Percentiles rank a stretch among this genome's conserved stretches.
Evolutionary conservation across 2,797 vertebrate species (phyloP).

Genomic region (Epinephelus coioides): DNA sequence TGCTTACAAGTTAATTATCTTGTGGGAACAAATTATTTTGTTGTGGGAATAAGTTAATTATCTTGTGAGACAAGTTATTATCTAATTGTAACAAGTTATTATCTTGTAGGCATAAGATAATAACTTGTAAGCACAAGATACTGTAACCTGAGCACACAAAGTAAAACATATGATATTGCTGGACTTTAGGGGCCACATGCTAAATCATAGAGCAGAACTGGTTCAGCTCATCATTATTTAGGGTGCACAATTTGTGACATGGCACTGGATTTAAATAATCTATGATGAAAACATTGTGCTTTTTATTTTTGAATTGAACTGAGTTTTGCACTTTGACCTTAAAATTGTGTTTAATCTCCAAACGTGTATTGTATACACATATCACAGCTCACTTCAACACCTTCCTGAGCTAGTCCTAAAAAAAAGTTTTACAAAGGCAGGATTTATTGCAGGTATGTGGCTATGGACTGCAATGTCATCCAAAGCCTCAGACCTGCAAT

Average conservation of each 20-base stretch:
- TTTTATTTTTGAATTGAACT: background rate
- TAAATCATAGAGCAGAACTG: too few relatives aligned
- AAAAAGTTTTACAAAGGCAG: background rate
- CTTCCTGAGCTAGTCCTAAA: background rate
- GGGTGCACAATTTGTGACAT: background rate
- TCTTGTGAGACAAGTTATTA: too few relatives aligned
- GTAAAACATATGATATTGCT: too few relatives aligned
- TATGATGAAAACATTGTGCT: background rate
- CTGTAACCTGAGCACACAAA: too few relatives aligned
- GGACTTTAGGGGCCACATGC: too few relatives aligned
- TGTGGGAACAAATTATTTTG: too few relatives aligned
- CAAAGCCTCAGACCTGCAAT: constrained; percentile 5
- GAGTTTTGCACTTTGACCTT: background rate
- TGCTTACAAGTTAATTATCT: too few relatives aligned
- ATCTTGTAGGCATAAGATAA: too few relatives aligned
- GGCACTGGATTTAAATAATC: background rate
- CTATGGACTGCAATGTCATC: background rate
- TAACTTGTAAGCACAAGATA: too few relatives aligned
- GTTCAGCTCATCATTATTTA: too few relatives aligned
- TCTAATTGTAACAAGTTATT: too few relatives aligned
- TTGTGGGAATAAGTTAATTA: too few relatives aligned
- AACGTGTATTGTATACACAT: background rate
- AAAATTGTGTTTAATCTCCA: background rate
- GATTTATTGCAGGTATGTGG: constrained; percentile 13
- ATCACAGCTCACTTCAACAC: background rate